phyloP scores from a whole-genome alignment of 2,113 vertebrate species.

The Gymnocephalus cernua region DNA sequence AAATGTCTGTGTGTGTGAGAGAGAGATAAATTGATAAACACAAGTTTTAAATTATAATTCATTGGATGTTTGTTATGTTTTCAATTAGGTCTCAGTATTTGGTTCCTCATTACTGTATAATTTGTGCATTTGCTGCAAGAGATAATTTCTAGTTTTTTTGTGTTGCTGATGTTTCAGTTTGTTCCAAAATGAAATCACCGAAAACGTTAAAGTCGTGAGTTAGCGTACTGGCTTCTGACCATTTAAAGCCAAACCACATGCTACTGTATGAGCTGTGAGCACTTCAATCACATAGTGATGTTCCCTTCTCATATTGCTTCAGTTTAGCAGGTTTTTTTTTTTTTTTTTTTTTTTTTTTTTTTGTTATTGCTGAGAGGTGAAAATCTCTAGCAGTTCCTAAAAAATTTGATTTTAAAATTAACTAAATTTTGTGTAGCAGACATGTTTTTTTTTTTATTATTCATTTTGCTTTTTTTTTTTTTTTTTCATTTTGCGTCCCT shows the following conservation, averaged over 20 bases:
- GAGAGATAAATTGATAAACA: conserved; percentile 33
- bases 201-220: conserved; percentile 12
- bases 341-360: too few species aligned
- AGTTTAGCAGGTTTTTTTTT: too few species aligned
- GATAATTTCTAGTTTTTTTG: conserved; percentile 2
- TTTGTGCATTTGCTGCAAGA: conserved; percentile 31
- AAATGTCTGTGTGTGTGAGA: not conserved
- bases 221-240: not conserved
- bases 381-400: not conserved
- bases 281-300: too few species aligned
- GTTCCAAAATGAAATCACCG: not conserved
- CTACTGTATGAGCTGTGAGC: not conserved
- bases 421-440: not conserved
- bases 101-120: conserved; percentile 23
- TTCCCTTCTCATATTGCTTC: too few species aligned
- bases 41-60: conserved; percentile 12
- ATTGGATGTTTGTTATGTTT: conserved; percentile 34
- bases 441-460: not conserved
- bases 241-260: not conserved
- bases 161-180: conserved; percentile 30
- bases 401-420: not conserved
- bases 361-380: too few species aligned
- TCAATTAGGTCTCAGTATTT: conserved; percentile 43
- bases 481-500: too few species aligned
- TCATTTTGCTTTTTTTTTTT: not conserved